Evolutionary conservation across 2,113 vertebrate species (phyloP).

Genomic region (Andinoacara biseriatus): DNA sequence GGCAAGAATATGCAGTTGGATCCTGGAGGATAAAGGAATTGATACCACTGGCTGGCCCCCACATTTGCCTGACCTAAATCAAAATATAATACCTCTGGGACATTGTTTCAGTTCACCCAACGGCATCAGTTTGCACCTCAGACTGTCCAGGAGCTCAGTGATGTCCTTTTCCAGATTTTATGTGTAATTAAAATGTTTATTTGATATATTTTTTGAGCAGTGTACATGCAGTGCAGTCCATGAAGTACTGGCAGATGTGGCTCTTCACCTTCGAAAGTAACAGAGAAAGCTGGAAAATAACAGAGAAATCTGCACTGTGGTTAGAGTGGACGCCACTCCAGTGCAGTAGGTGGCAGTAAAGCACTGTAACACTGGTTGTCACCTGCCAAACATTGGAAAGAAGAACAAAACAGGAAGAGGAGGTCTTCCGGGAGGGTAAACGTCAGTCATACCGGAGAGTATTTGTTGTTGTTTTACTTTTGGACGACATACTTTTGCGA

Average conservation of each 20-base stretch:
- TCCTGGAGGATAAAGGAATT: no score
- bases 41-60: no score
- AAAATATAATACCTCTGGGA: no score
- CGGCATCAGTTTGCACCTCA: no score
- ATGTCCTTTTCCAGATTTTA: no score
- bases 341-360: background rate
- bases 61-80: no score
- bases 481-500: background rate
- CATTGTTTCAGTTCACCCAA: no score
- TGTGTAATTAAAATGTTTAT: no score
- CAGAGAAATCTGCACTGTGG: background rate
- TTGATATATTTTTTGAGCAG: no score
- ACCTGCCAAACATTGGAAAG: accelerated
- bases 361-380: background rate
- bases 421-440: slow-evolving; percentile 12
- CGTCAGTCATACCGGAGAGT: background rate
- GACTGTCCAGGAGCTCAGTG: no score
- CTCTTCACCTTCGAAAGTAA: background rate
- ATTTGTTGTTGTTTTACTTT: background rate
- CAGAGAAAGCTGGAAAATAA: no score
- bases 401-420: background rate
- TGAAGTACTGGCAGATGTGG: background rate
- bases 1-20: no score
- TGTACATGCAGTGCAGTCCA: background rate
- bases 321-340: background rate